A percentile compares a stretch with the other conserved stretches of the same genome.
Evolutionary conservation across 2,888 invertebrate genomes (phyloP).

Genomic region (Gasteruption jaculator): DNA sequence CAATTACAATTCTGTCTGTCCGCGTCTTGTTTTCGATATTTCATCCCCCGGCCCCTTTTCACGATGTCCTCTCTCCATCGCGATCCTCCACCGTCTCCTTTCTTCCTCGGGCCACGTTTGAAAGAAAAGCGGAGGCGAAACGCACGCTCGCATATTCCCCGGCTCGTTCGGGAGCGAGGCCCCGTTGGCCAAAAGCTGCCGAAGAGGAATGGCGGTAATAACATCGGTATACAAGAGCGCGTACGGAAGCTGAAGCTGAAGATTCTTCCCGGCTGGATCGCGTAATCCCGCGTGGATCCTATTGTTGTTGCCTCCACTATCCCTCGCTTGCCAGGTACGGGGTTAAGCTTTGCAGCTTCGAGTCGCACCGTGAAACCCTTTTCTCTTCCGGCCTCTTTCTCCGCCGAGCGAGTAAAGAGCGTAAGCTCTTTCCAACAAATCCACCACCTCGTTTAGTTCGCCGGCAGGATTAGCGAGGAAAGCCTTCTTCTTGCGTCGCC

Average conservation of each 20-base stretch:
- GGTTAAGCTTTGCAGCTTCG: conserved; percentile 43
- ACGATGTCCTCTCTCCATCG: conserved; percentile 21
- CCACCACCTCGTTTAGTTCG: conserved; percentile 50
- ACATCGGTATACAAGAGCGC: conserved; percentile 20
- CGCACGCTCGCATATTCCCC: conserved; percentile 30
- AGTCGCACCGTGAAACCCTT: conserved; percentile 25
- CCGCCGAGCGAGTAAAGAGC: conserved; percentile 31
- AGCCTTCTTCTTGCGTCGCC: conserved; percentile 44
- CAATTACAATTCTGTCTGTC: no score
- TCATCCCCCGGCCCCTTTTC: conserved; percentile 24
- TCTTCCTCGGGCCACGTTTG: background rate
- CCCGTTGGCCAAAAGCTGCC: conserved; percentile 6
- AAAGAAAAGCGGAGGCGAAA: background rate
- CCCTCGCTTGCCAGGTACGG: conserved; percentile 44
- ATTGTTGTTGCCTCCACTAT: conserved; percentile 43
- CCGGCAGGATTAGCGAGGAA: conserved; percentile 43
- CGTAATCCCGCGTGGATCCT: conserved; percentile 43
- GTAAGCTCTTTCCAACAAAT: conserved; percentile 52
- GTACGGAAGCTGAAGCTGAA: conserved; percentile 23
- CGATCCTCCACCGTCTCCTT: conserved; percentile 14
- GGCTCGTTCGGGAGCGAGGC: no score
- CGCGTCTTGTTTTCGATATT: conserved; percentile 14
- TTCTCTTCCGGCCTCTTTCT: conserved; percentile 25
- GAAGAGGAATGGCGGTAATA: conserved; percentile 27
- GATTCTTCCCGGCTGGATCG: conserved; percentile 31